Conservation (phyloP, 2,113 vertebrate species). For the Pterophyllum scalare region DNA sequence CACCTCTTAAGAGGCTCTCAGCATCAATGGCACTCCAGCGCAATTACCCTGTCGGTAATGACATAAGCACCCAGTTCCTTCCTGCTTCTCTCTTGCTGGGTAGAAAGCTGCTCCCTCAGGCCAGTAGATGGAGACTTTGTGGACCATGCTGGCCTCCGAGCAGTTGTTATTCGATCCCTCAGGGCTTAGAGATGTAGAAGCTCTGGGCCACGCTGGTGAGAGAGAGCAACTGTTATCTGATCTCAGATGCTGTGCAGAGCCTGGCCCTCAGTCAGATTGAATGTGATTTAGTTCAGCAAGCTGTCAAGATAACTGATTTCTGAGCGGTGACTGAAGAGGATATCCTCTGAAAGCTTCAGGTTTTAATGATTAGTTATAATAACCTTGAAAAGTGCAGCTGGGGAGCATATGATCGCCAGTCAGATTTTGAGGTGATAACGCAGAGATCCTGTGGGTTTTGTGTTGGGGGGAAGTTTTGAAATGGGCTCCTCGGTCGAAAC, state of each 20-base stretch:
- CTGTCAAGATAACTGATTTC: slow-evolving; percentile 61
- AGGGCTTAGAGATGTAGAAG: slow-evolving; percentile 27
- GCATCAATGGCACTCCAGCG: slow-evolving; percentile 78
- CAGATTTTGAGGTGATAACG: slow-evolving; percentile 62
- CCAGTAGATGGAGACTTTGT: slow-evolving; percentile 52
- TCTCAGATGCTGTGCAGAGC: slow-evolving; percentile 40
- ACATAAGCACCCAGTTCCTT: slow-evolving; percentile 81
- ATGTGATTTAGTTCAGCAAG: slow-evolving; percentile 64
- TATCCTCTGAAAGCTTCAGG: slow-evolving; percentile 57
- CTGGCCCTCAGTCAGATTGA: slow-evolving; percentile 58
- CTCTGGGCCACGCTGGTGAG: slow-evolving; percentile 10
- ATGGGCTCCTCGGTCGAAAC: background rate
- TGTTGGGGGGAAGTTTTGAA: background rate
- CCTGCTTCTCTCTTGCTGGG: slow-evolving; percentile 57
- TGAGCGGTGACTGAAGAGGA: slow-evolving; percentile 50
- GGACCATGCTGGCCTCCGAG: slow-evolving; percentile 47
- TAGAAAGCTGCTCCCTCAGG: slow-evolving; percentile 61
- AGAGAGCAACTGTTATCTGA: slow-evolving; percentile 62
- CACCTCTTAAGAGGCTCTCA: slow-evolving; percentile 81
- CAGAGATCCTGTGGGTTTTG: slow-evolving; percentile 26
- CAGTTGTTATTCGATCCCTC: slow-evolving; percentile 54
- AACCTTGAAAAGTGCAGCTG: slow-evolving; percentile 49
- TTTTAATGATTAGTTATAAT: slow-evolving; percentile 59
- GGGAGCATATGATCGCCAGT: slow-evolving; percentile 46
- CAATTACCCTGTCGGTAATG: slow-evolving; percentile 80